Base-by-base conservation (phyloP, 1,140 invertebrate genomes). In the Laupala kohalensis region DNA sequence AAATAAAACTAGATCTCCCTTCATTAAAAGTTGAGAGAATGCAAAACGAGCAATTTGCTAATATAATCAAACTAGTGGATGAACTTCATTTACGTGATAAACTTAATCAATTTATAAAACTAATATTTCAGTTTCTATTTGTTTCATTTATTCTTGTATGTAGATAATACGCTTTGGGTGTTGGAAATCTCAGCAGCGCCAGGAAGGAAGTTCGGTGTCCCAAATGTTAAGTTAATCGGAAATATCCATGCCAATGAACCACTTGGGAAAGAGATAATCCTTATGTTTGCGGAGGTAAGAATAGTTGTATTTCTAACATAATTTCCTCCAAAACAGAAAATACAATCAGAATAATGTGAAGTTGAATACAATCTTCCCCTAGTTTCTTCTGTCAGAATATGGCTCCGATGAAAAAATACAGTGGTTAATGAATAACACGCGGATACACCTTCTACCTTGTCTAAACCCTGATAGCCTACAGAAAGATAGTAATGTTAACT, bases 181-280 rank as follows among this genome's bases (percentile, higher is more conserved):
- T 76, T 86, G 75, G 81, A 86, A 72, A 81, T 87, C 6, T 79
- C 83, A 0, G 81, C 75, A 76, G 81, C 76, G 75, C 83, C 74
- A 24, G 76, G 76, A 76, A 80, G 77, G 76, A 83, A 23, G 23
- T n/a, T 72, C 9, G 71, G 71, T 4, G 65, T 72, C 6, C 96
- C 96, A 0, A 92, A 95, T 85, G 91, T 99, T 69, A 99, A 99
- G 81, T 95, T 94, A 82, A 91, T 99, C 29, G 96, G 90, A 2
- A 99, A 98, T 79, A 99, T 99, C 93, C 97, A 99, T 78, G 97
- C 97, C 0, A 96, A 99, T 80, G 97, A 99, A 83, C 87, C 92
- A 5, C 86, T 98, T n/a, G 96, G 97, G 0, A 83, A 95, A 69
- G 89, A 98, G 78, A 78, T 99, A 71, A 81, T 97, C 63, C 83